Evolutionary conservation across 2,888 invertebrate genomes (phyloP).

Genomic region (Thecocarcelia acutangulata): DNA sequence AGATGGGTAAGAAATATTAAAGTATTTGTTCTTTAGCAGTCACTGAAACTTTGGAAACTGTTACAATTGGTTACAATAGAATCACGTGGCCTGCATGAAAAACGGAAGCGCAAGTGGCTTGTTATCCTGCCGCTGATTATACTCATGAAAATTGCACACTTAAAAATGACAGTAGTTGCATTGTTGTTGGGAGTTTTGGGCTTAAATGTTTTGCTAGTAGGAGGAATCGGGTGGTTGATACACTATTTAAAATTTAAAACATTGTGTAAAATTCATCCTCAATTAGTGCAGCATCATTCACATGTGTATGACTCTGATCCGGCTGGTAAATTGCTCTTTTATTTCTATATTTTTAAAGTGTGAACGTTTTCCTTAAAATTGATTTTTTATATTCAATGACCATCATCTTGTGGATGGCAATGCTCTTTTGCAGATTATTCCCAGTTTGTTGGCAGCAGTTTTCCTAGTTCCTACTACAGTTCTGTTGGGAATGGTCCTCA

Average conservation of each 20-base stretch:
- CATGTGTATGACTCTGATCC: constrained; percentile 80
- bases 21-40: not conserved
- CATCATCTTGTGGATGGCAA: constrained; percentile 49
- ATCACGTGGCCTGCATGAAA: constrained; percentile 73
- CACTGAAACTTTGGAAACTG: too few species aligned
- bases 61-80: constrained; percentile 69
- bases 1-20: constrained; percentile 73
- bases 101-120: constrained; percentile 77
- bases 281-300: constrained; percentile 79
- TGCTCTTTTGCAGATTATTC: constrained; percentile 76
- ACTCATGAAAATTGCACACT: constrained; percentile 79
- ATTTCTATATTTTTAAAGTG: not conserved
- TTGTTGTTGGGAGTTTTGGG: constrained; percentile 77
- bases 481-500: constrained; percentile 74
- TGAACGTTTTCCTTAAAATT: constrained; percentile 15
- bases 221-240: constrained; percentile 79
- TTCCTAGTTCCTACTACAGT: constrained; percentile 73
- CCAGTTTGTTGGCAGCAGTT: constrained; percentile 78
- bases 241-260: constrained; percentile 80
- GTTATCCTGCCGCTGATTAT: constrained; percentile 79
- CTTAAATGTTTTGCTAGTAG: constrained; percentile 77
- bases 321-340: constrained; percentile 71
- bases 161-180: constrained; percentile 78
- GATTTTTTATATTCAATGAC: constrained; percentile 1
- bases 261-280: constrained; percentile 80